Evolutionary conservation across 2,797 vertebrate species (phyloP).

Genomic region (Neosilurus hyrtlii): DNA sequence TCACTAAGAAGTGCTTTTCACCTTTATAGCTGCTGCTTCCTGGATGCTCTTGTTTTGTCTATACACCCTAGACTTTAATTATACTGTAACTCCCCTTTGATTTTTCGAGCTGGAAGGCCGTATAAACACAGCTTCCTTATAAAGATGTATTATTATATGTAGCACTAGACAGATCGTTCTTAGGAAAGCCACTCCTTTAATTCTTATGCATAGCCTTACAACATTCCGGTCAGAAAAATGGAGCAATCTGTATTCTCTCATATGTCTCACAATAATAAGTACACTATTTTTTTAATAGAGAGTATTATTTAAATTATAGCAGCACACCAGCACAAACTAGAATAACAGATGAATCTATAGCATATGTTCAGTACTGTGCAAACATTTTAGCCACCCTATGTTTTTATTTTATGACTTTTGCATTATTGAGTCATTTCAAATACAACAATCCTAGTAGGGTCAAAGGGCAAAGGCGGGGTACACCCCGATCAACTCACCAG

Average conservation of each 20-base stretch:
- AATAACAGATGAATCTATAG: too few relatives aligned
- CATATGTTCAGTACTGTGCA: too few relatives aligned
- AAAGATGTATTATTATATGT: background rate
- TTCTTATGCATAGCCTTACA: background rate
- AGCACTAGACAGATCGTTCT: background rate
- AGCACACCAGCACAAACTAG: background rate
- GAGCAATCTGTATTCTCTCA: background rate
- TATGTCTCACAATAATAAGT: background rate
- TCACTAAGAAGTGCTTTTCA: background rate
- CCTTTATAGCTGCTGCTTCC: background rate
- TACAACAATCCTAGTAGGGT: too few relatives aligned
- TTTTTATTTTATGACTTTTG: too few relatives aligned
- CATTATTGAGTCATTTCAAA: too few relatives aligned
- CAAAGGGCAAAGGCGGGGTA: too few relatives aligned
- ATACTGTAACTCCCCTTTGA: background rate
- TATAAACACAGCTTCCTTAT: conserved; percentile 16
- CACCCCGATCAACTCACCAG: too few relatives aligned
- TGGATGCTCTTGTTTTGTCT: background rate
- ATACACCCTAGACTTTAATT: conserved; percentile 1
- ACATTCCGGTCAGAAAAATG: background rate
- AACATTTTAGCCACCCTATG: too few relatives aligned
- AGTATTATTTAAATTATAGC: background rate
- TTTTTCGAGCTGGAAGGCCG: background rate
- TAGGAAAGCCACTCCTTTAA: background rate
- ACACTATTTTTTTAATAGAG: too few relatives aligned